Conservation (phyloP, 2,888 invertebrate species). For the Phaedon cochleariae region DNA sequence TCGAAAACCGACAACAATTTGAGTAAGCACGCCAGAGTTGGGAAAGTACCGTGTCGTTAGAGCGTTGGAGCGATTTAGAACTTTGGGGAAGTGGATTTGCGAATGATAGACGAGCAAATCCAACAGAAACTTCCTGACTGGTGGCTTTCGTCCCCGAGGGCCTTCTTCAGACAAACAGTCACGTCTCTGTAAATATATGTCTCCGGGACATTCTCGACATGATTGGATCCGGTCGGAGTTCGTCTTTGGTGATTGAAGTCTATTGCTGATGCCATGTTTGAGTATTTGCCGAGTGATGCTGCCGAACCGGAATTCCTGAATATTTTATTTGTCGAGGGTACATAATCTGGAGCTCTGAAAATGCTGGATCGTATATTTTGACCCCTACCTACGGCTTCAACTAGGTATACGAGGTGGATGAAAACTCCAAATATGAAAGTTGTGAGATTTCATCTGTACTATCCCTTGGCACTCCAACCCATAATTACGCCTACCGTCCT, state of each 20-base stretch:
- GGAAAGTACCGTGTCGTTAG: background rate
- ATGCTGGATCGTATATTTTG: too few species aligned
- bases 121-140: background rate
- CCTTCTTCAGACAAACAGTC: background rate
- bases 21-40: too few species aligned
- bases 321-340: too few species aligned
- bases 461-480: too few species aligned
- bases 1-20: too few species aligned
- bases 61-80: background rate
- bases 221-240: background rate
- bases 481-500: too few species aligned
- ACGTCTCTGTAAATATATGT: slow-evolving; percentile 9
- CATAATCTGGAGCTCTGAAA: too few species aligned
- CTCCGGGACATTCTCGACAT: background rate
- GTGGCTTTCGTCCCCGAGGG: background rate
- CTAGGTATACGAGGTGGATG: too few species aligned
- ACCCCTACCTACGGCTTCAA: too few species aligned
- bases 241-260: background rate
- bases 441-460: too few species aligned
- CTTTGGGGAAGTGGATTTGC: background rate
- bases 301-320: background rate
- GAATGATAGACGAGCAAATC: background rate
- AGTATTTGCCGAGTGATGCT: background rate
- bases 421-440: too few species aligned
- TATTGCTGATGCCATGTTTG: background rate